Percentiles rank a stretch among this genome's conserved stretches.
Evolutionary conservation across 1,140 invertebrate species (phyloP).

Genomic region (Rhyzopertha dominica): DNA sequence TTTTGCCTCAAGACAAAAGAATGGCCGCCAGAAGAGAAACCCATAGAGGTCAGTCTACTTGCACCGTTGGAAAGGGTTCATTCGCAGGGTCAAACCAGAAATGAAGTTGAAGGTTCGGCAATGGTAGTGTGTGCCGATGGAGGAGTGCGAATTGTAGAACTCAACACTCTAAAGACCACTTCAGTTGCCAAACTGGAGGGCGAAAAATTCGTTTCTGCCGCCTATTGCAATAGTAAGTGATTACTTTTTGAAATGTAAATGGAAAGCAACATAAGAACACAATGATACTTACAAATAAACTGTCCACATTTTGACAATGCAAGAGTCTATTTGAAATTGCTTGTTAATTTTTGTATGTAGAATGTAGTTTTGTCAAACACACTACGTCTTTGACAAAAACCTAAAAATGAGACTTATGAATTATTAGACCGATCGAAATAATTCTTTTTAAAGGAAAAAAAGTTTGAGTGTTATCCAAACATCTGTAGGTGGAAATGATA

Average conservation of each 20-base stretch:
- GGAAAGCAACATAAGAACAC: neutral
- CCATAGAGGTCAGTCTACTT: constrained; percentile 61
- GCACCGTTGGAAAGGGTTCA: constrained; percentile 51
- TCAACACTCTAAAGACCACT: constrained; percentile 58
- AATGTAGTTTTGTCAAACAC: too few species aligned
- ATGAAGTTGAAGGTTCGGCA: constrained; percentile 44
- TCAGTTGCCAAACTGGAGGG: constrained; percentile 59
- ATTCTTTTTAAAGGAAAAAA: too few species aligned
- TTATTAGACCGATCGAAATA: too few species aligned
- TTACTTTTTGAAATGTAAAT: constrained; percentile 1
- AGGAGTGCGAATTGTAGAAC: constrained; percentile 59
- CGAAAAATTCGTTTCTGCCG: constrained; percentile 67
- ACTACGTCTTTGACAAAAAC: too few species aligned
- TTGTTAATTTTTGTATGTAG: too few species aligned
- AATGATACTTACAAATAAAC: too few species aligned
- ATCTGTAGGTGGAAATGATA: too few species aligned
- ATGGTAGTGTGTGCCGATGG: constrained; percentile 65
- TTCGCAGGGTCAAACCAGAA: constrained; percentile 38
- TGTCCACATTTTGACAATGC: too few species aligned
- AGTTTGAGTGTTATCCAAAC: too few species aligned
- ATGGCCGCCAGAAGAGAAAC: constrained; percentile 57
- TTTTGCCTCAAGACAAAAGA: too few species aligned
- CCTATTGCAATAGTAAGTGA: constrained; percentile 66
- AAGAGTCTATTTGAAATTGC: too few species aligned
- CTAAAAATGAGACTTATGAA: too few species aligned